These are phyloP conservation scores for Watsonalla binaria DNA, from an alignment of 2,888 invertebrate genomes.

Conservation along the genomic window DNA sequence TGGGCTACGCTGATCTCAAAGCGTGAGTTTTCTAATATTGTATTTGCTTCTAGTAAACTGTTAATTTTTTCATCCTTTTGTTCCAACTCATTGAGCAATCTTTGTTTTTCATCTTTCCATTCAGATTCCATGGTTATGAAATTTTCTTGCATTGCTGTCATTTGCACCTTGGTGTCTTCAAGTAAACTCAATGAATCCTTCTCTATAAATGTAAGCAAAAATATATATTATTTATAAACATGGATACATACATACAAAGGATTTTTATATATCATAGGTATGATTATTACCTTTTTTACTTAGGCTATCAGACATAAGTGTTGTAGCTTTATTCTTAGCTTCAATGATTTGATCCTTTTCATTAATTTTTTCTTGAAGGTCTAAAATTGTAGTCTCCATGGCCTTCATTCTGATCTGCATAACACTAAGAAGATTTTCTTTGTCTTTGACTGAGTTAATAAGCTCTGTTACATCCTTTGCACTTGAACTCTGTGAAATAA, in stretches of 20 bases:
- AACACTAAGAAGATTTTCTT: constrained; percentile 61
- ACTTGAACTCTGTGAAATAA: constrained; percentile 36
- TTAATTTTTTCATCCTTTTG: constrained; percentile 76
- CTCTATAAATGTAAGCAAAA: constrained; percentile 48
- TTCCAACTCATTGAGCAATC: constrained; percentile 73
- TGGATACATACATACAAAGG: neutral
- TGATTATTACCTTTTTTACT: constrained; percentile 76
- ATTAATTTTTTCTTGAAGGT: constrained; percentile 88
- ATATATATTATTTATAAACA: neutral
- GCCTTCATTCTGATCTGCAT: constrained; percentile 75
- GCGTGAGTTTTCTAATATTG: constrained; percentile 67
- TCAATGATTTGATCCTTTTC: constrained; percentile 91
- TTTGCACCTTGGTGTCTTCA: constrained; percentile 89
- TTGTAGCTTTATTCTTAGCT: constrained; percentile 87
- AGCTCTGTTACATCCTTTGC: constrained; percentile 75
- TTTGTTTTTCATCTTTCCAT: constrained; percentile 83
- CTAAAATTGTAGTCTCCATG: constrained; percentile 86
- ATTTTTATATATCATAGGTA: too few relatives aligned
- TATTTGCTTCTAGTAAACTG: constrained; percentile 78
- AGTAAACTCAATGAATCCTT: constrained; percentile 85
- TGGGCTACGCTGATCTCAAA: constrained; percentile 74
- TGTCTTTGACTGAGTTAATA: constrained; percentile 81
- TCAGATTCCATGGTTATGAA: constrained; percentile 84
- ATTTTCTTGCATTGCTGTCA: constrained; percentile 88
- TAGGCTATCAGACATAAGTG: constrained; percentile 85